Conservation (phyloP, 2,113 vertebrate genomes). For the Cercocebus atys region DNA sequence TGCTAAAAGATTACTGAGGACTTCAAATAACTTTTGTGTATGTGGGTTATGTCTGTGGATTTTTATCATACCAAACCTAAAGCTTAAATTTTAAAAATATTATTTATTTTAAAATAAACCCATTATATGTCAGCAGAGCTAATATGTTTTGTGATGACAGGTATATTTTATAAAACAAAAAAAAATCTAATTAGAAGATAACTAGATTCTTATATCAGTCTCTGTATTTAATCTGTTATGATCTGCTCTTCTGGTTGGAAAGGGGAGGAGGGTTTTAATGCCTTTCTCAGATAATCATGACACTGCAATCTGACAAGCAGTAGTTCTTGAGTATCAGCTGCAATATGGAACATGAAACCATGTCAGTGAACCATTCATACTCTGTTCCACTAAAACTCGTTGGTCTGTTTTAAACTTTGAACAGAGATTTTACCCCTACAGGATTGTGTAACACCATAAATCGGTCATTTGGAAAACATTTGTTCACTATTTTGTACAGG, state of each 20-base stretch:
- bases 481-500: neutral
- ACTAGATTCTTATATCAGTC: neutral
- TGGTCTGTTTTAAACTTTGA: neutral
- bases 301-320: neutral
- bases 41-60: neutral
- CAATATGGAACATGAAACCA: neutral
- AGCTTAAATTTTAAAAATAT: neutral
- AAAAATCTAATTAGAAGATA: neutral
- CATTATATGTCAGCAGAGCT: neutral
- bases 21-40: constrained; percentile 28
- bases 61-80: neutral
- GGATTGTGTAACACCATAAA: neutral
- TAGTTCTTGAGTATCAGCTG: neutral
- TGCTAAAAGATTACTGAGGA: neutral
- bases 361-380: neutral
- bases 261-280: neutral
- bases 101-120: neutral
- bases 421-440: neutral
- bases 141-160: neutral
- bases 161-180: neutral
- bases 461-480: neutral
- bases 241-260: neutral
- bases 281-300: neutral
- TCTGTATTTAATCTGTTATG: neutral
- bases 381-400: neutral